Evolutionary conservation across 2,113 vertebrate species (phyloP).

Genomic region (Brachyistius frenatus): DNA sequence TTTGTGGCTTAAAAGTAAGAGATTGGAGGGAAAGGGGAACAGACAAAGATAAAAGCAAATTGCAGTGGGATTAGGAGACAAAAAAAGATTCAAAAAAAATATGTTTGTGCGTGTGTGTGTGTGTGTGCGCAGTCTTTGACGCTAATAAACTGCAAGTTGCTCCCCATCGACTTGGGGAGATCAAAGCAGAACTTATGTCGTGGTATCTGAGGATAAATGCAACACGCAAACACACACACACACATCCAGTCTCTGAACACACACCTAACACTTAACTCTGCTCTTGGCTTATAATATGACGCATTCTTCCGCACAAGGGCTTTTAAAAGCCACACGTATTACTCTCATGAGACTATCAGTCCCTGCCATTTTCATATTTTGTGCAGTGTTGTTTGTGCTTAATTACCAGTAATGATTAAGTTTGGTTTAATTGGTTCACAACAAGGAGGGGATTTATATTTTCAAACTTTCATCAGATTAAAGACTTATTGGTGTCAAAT

Average conservation of each 20-base stretch:
- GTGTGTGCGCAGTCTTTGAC: background rate
- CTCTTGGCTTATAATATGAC: background rate
- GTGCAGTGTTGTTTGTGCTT: background rate
- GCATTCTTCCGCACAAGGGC: background rate
- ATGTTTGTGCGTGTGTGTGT: background rate
- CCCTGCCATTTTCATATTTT: background rate
- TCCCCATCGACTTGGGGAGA: constrained; percentile 26
- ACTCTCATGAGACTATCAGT: background rate
- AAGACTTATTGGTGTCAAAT: background rate
- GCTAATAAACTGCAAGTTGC: constrained; percentile 44
- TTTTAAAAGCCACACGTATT: background rate
- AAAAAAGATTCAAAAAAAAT: constrained; percentile 37
- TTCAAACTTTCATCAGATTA: background rate
- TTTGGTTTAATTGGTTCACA: background rate
- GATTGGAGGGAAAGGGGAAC: background rate
- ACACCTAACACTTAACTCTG: constrained; percentile 1
- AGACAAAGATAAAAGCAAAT: constrained; percentile 30
- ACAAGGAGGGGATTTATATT: background rate
- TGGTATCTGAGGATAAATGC: constrained; percentile 39
- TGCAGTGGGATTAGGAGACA: constrained; percentile 28
- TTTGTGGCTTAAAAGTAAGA: constrained; percentile 33
- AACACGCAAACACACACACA: background rate
- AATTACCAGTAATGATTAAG: background rate
- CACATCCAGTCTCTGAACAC: background rate
- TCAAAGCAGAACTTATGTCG: constrained; percentile 56